A percentile compares a stretch with the other conserved stretches of the same genome.
phyloP scores from a whole-genome alignment of 1,140 invertebrate genomes.

The Copidosoma floridanum region DNA sequence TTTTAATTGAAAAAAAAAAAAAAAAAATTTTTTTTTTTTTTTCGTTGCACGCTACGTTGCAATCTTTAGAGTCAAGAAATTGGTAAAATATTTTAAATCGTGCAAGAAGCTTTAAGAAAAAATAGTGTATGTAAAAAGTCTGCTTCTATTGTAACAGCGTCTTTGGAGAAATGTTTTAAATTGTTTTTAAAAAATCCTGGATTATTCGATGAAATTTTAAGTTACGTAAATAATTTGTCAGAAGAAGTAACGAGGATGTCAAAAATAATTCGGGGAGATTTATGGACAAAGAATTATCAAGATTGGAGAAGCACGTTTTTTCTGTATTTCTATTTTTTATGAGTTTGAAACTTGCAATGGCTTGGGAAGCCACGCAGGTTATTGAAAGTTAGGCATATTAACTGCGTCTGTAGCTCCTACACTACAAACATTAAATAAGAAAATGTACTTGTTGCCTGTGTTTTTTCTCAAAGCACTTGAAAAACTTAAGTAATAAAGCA shows the following conservation, averaged over 20 bases:
- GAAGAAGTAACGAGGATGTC: neutral
- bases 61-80: too few relatives aligned
- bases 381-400: constrained; percentile 31
- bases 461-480: constrained; percentile 24
- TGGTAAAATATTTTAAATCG: too few relatives aligned
- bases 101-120: too few relatives aligned
- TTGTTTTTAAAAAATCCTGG: neutral
- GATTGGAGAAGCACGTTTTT: constrained; percentile 15
- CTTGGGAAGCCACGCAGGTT: constrained; percentile 22
- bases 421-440: constrained; percentile 12
- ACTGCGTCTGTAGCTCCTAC: constrained; percentile 14
- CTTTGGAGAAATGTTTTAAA: too few relatives aligned
- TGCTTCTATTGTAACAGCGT: too few relatives aligned
- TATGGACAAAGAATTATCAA: constrained; percentile 10
- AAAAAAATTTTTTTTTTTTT: too few relatives aligned
- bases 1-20: too few relatives aligned
- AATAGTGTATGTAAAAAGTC: too few relatives aligned
- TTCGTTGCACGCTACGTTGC: too few relatives aligned
- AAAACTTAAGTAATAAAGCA: constrained; percentile 10
- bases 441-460: constrained; percentile 9
- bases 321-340: constrained; percentile 23
- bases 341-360: constrained; percentile 29
- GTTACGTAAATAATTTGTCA: neutral
- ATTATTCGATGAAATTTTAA: neutral
- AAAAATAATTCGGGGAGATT: neutral